Conservation (phyloP, 2,797 vertebrate genomes). For the Pipistrellus pygmaeus region DNA sequence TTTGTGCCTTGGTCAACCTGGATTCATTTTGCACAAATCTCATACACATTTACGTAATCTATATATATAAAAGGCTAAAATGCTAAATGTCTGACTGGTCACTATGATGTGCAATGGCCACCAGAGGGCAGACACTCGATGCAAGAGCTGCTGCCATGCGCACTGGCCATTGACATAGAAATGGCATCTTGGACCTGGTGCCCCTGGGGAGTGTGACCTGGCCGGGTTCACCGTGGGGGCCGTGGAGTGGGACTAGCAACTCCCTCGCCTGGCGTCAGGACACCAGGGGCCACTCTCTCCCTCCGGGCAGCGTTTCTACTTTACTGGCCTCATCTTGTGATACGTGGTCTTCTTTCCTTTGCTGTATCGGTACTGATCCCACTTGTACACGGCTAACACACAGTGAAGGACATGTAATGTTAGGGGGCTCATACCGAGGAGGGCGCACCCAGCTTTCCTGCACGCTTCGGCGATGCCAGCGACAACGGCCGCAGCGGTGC, state of each 20-base stretch:
- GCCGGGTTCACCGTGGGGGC: too few relatives aligned
- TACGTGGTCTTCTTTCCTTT: neutral
- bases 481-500: constrained; percentile 90
- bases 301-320: neutral
- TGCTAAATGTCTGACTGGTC: too few relatives aligned
- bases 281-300: neutral
- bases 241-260: too few relatives aligned
- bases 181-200: too few relatives aligned
- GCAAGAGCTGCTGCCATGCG: too few relatives aligned
- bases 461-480: constrained; percentile 94
- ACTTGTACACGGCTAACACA: neutral
- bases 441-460: constrained; percentile 93
- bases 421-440: constrained; percentile 90
- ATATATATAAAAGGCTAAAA: too few relatives aligned
- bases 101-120: too few relatives aligned
- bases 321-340: neutral
- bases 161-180: too few relatives aligned
- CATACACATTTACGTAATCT: too few relatives aligned
- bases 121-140: too few relatives aligned
- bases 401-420: fast-evolving
- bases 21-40: neutral
- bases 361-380: neutral
- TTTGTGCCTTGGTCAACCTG: neutral
- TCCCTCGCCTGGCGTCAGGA: too few relatives aligned
- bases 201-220: too few relatives aligned